Evolutionary conservation across 2,113 vertebrate genomes (phyloP), one percentile per base, ranked within the genome.

Genomic region (Malaclemys terrapin): DNA sequence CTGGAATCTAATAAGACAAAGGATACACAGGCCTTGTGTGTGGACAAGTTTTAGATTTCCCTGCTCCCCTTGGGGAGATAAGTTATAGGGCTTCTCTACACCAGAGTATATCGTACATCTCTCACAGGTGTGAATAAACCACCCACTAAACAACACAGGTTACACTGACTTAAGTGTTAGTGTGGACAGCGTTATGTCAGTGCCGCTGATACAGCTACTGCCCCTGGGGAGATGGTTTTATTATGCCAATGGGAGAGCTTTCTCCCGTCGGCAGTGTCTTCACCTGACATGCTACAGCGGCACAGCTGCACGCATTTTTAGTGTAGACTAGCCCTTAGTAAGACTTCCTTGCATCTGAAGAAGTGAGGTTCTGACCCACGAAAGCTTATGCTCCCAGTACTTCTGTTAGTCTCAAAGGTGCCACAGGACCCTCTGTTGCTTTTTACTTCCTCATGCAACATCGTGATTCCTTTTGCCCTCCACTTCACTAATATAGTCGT

Each of bases 401-500:
- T n/a, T n/a, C n/a, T n/a, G n/a, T n/a, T n/a, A n/a, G n/a, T n/a
- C n/a, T n/a, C n/a, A n/a, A n/a, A n/a, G n/a, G n/a, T n/a, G n/a
- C n/a, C n/a, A n/a, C n/a, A n/a, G n/a, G n/a, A n/a, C n/a, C n/a
- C n/a, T n/a, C n/a, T n/a, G n/a, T n/a, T n/a, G n/a, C n/a, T n/a
- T n/a, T n/a, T n/a, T n/a, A 45, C 42, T 53, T 1, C 47, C 35
- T 42, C 69, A 17, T 57, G 8, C 49, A 35, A 50, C 50, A 79
- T 14, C 80, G 31, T 35, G 35, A n/a, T 69, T 69, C 14, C 8
- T 69, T 69, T n/a, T 0, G 3, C 10, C 22, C 24, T 49, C 4
- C 56, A 47, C 79, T 2, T 3, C 0, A 16, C 52, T n/a, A 0
- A 0, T 29, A 54, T n/a, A 56, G 20, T 8, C 38, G 8, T 38